Evolutionary conservation across 2,797 vertebrate genomes (phyloP), one percentile per base, ranked within the genome.

Genomic region (Scleropages formosus): DNA sequence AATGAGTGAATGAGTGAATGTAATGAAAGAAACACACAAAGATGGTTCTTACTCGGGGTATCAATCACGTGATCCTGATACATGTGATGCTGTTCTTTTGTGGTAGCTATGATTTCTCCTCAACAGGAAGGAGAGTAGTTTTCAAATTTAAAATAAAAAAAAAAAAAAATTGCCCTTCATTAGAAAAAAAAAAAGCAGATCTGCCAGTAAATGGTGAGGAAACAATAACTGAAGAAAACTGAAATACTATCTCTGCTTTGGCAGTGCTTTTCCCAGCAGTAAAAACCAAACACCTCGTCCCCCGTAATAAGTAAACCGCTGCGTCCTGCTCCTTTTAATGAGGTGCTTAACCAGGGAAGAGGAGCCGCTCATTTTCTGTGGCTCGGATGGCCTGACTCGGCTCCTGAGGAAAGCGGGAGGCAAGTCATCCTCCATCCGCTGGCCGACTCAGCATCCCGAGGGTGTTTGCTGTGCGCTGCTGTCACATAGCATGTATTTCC

Each of bases 311-410:
- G 78, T 76, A 64, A 77, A 79, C 72, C 60, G 16, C 49, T n/a
- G 16, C 58, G n/a, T 66, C 78, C 83, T 72, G 78, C 78, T 78
- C 80, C 80, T n/a, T 83, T 79, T 78, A 80, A 76, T 69, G 12
- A 80, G 10, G 82, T 79, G 86, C 86, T 89, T 85, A 86, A 85
- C 88, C 84, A 80, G 80, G 85, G 78, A 86, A 83, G 81, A 77
- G 75, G 74, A 80, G 71, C 67, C 65, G 74, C 79, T 72, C 76
- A 78, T 77, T 82, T 82, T 79, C 31, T 74, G 82, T 60, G 77
- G 80, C 77, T 79, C 15, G 81, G 73, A 47, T 78, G 79, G 82
- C 78, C 56, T 9, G 69, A 59, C 62, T 69, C 73, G 56, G 78
- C 82, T 61, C 72, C 79, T 82, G 77, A 77, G 44, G 44, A 61